Conservation (phyloP, 1,140 invertebrate genomes). For the Calliphora vicina region DNA sequence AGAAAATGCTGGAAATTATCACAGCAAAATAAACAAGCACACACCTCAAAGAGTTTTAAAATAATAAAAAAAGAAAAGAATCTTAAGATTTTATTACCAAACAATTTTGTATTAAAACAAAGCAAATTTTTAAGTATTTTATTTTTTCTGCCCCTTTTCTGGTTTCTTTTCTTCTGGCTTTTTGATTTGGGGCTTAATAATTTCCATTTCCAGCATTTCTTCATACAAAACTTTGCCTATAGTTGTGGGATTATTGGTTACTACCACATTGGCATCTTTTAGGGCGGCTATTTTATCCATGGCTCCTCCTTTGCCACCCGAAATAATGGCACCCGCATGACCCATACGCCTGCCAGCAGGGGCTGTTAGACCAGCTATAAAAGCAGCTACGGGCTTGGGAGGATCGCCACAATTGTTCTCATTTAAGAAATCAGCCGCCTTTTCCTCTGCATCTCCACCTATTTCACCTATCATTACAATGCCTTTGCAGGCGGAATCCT, state of each 20-base stretch:
- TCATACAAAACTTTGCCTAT: slow-evolving; percentile 90
- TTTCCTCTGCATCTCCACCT: slow-evolving; percentile 96
- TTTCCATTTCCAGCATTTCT: slow-evolving; percentile 69
- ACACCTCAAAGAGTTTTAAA: no score
- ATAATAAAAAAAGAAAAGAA: no score
- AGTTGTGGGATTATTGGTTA: slow-evolving; percentile 92
- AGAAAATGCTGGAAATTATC: background rate
- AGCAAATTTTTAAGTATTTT: background rate
- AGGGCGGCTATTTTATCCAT: slow-evolving; percentile 97
- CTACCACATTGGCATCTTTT: slow-evolving; percentile 86
- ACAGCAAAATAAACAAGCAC: no score
- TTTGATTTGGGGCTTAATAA: slow-evolving; percentile 33
- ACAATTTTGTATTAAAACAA: no score
- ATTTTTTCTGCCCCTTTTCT: background rate
- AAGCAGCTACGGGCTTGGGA: slow-evolving; percentile 96
- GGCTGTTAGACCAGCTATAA: slow-evolving; percentile 97
- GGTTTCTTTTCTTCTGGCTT: background rate
- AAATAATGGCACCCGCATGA: slow-evolving; percentile 98
- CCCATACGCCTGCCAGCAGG: slow-evolving; percentile 99
- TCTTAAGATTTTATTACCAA: no score
- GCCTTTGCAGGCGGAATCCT: slow-evolving; percentile 90
- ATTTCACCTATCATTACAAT: slow-evolving; percentile 99
- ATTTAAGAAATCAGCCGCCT: slow-evolving; percentile 91
- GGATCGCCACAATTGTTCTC: slow-evolving; percentile 87
- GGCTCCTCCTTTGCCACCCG: slow-evolving; percentile 97